Evolutionary conservation across 2,113 vertebrate genomes (phyloP).

Genomic region (Psilopsiagon aurifrons): DNA sequence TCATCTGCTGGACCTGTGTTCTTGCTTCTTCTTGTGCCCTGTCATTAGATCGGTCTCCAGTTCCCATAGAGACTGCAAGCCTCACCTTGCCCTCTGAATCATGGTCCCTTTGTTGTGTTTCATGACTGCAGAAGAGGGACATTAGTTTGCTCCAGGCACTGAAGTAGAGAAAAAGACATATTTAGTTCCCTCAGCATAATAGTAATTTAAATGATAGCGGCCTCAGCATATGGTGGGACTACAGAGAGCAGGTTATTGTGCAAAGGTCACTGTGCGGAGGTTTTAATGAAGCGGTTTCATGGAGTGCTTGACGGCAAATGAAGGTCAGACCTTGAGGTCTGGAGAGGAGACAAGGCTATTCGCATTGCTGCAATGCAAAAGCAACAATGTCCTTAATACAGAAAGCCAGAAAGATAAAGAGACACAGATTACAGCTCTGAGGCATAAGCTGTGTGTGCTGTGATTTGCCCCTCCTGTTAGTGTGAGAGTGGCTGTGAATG

Average conservation of each 20-base stretch:
- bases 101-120: background rate
- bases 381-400: background rate
- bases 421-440: background rate
- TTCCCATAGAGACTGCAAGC: slow-evolving; percentile 27
- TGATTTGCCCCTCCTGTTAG: background rate
- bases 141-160: slow-evolving; percentile 6
- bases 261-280: background rate
- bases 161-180: background rate
- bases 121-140: slow-evolving; percentile 2
- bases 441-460: background rate
- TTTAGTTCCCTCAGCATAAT: background rate
- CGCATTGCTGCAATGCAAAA: background rate
- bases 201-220: background rate
- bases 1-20: background rate
- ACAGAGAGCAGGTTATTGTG: background rate
- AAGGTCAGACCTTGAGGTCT: background rate
- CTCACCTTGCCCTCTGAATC: background rate
- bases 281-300: slow-evolving; percentile 1
- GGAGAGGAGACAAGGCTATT: background rate
- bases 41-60: background rate
- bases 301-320: background rate
- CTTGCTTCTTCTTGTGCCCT: background rate
- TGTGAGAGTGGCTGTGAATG: background rate
- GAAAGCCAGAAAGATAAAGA: background rate
- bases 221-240: background rate